Evolutionary conservation across 2,888 invertebrate species (phyloP), one percentile per base, ranked within the genome.

Genomic region (Smittia aterrima): DNA sequence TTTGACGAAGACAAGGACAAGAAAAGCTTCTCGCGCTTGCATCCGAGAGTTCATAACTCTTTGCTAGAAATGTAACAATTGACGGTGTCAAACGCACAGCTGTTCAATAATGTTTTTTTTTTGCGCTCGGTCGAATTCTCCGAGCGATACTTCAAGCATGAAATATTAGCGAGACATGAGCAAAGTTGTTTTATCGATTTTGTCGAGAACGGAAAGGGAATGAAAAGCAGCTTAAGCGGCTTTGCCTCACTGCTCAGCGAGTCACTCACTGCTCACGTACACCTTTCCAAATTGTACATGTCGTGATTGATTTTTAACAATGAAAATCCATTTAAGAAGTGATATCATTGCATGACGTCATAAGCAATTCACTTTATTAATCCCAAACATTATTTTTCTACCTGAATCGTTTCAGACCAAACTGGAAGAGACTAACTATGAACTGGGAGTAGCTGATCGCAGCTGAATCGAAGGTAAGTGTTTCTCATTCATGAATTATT

Each of bases 271-370:
- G 58, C 6, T 58, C 58, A 58, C 22, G 22, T 58, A 58, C 22
- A 58, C 58, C 58, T 58, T 58, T 58, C 58, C 7, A 58, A 13
- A 6, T 58, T 22, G 11, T n/a, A 62, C 13, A 62, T 1, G 16
- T 13, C 41, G 13, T 68, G 68, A 68, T 68, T 68, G 68, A 68
- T 68, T 24, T 40, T 47, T 68, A 58, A 68, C 68, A 68, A 68
- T 68, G 68, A 40, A 68, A 68, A 68, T 68, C 66, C 47, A 68
- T 66, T 66, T 40, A 38, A 66, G 18, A 16, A 68, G n/a, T 68
- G 68, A 64, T 66, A 66, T 66, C 66, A 66, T 66, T 68, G 22
- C 11, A 41, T 58, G 22, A 68, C 47, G 68, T 68, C 68, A 47
- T 66, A 22, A 58, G 22, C 58, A 22, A 58, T 58, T 22, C 20